Conservation (phyloP, 2,797 vertebrate species). For the Spinibarbus caldwelli region DNA sequence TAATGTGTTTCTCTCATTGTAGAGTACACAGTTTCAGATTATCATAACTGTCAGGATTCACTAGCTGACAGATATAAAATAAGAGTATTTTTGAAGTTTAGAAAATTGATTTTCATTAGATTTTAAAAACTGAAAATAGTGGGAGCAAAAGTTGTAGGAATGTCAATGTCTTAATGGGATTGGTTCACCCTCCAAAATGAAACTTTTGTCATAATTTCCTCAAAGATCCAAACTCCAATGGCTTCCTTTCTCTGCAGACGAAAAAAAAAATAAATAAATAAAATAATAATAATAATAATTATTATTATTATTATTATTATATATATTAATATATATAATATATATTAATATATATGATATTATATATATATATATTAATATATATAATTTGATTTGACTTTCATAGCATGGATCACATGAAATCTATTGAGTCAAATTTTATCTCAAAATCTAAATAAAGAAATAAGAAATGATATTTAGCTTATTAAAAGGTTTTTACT, state of each 20-base stretch:
- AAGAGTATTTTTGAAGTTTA: constrained; percentile 1
- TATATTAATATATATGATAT: too few species aligned
- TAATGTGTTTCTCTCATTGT: neutral
- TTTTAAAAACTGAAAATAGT: neutral
- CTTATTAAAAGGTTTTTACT: neutral
- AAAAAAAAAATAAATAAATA: too few species aligned
- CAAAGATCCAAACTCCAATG: neutral
- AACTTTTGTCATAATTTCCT: neutral
- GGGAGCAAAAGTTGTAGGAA: constrained; percentile 6
- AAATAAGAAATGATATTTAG: neutral
- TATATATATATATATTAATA: too few species aligned
- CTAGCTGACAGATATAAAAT: neutral
- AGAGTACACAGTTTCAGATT: neutral
- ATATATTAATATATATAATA: too few species aligned
- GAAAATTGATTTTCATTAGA: neutral
- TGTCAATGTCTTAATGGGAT: neutral
- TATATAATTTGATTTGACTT: too few species aligned
- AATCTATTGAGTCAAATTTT: neutral
- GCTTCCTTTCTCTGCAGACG: neutral
- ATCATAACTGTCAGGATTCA: neutral
- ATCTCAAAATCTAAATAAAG: neutral
- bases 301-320: too few species aligned
- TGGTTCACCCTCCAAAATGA: neutral
- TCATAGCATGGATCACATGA: neutral
- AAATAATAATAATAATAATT: too few species aligned